These are phyloP conservation scores for Pan paniscus DNA, from an alignment of 2,113 vertebrate genomes.

Conservation along the genomic window DNA sequence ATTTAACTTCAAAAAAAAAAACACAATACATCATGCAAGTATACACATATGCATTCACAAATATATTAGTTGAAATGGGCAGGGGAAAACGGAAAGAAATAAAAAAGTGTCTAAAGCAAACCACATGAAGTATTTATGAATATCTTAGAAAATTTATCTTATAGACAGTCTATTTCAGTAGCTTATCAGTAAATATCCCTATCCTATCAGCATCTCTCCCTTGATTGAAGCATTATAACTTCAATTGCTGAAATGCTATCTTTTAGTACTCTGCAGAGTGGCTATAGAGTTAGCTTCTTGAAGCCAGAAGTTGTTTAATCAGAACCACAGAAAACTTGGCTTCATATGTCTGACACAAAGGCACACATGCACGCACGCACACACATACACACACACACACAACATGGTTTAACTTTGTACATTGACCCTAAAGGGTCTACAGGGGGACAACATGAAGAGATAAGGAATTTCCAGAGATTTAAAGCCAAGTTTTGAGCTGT, in stretches of 20 bases:
- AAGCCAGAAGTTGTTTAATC: not conserved
- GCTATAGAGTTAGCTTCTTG: not conserved
- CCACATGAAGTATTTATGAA: not conserved
- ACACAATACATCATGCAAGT: not conserved
- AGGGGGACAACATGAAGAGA: not conserved
- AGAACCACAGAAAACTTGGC: not conserved
- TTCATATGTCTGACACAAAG: not conserved
- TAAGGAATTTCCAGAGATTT: not conserved
- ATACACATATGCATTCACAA: not conserved
- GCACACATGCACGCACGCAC: not conserved
- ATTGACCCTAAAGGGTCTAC: not conserved
- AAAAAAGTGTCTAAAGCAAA: conserved; percentile 10
- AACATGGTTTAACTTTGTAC: not conserved
- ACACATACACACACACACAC: not conserved
- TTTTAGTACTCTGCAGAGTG: not conserved
- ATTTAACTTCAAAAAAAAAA: conserved; percentile 23
- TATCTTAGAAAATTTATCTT: not conserved
- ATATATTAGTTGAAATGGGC: not conserved
- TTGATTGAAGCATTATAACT: not conserved
- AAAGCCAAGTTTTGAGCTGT: not conserved
- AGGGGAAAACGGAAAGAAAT: not conserved
- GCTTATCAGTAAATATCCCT: not conserved
- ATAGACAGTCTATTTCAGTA: not conserved
- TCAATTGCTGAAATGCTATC: not conserved
- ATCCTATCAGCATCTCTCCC: not conserved